Evolutionary conservation across 2,888 invertebrate species (phyloP).

Genomic region (Caenorhabditis sulstoni): DNA sequence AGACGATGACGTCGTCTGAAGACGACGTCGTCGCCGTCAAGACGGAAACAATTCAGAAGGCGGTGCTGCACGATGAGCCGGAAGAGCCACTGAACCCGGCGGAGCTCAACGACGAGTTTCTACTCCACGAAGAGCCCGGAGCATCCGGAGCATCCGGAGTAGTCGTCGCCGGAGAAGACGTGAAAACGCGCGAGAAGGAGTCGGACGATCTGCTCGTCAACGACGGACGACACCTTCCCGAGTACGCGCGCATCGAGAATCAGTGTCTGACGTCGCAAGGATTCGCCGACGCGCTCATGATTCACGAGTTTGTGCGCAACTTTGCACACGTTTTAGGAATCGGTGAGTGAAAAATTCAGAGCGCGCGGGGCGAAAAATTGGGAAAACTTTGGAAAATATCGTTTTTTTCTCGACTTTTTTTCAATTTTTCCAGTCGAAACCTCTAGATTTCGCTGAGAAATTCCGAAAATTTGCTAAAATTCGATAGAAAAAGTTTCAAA

Average conservation of each 20-base stretch:
- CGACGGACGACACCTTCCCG: conserved; percentile 81
- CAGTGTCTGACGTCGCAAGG: conserved; percentile 90
- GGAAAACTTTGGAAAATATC: no score
- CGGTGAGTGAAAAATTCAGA: conserved; percentile 85
- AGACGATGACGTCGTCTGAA: neutral
- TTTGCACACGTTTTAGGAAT: conserved; percentile 95
- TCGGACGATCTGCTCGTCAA: conserved; percentile 88
- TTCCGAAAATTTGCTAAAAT: no score
- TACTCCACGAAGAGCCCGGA: conserved; percentile 14
- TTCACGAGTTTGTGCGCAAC: conserved; percentile 96
- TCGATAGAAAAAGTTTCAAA: no score
- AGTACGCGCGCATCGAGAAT: conserved; percentile 87
- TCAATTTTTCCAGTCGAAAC: no score
- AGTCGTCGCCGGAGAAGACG: conserved; percentile 36
- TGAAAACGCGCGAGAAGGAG: conserved; percentile 86
- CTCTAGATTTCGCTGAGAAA: no score
- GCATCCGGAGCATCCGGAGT: conserved; percentile 2
- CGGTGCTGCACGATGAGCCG: conserved; percentile 11
- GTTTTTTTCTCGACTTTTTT: no score
- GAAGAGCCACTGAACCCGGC: conserved; percentile 27
- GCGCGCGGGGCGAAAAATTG: no score
- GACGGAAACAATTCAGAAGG: neutral
- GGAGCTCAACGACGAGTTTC: conserved; percentile 48
- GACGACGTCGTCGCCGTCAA: conserved; percentile 5
- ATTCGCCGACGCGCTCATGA: conserved; percentile 93